Evolutionary conservation across 2,113 vertebrate species (phyloP).

Genomic region (Hoplias malabaricus): DNA sequence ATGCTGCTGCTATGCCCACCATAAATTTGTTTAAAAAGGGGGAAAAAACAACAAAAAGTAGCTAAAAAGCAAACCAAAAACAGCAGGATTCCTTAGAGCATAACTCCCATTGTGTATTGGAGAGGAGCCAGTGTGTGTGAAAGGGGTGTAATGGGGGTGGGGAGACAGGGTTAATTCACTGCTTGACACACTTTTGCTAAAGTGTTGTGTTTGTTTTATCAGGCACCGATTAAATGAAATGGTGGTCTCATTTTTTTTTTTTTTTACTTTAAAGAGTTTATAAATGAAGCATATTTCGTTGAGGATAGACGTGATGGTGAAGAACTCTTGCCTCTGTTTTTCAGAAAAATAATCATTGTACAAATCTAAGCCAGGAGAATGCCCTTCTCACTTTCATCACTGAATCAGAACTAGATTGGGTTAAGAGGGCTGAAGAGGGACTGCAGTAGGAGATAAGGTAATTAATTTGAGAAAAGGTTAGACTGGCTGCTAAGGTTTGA

Average conservation of each 20-base stretch:
- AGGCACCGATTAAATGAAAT: conserved; percentile 53
- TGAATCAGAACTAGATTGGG: conserved; percentile 44
- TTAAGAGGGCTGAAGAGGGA: conserved; percentile 7
- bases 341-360: conserved; percentile 41
- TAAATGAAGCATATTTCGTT: conserved; percentile 5
- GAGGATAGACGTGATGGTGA: conserved; percentile 40
- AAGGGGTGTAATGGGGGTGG: conserved; percentile 39
- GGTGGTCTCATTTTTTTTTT: conserved; percentile 66
- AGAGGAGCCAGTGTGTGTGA: conserved; percentile 14
- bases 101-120: conserved; percentile 33
- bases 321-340: conserved; percentile 51
- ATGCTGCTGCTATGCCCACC: too few species aligned
- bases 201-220: conserved; percentile 27
- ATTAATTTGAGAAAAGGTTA: background rate
- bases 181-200: conserved; percentile 37
- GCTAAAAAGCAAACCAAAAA: background rate
- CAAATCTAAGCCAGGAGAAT: conserved; percentile 41
- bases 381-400: conserved; percentile 18
- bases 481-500: background rate
- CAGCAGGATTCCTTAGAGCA: background rate
- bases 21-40: too few species aligned
- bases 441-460: conserved; percentile 10
- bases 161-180: conserved; percentile 46
- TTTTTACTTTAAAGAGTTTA: conserved; percentile 44
- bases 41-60: too few species aligned